These are phyloP conservation scores for Listronotus oregonensis DNA, from an alignment of 1,140 invertebrate genomes.

Conservation along the genomic window DNA sequence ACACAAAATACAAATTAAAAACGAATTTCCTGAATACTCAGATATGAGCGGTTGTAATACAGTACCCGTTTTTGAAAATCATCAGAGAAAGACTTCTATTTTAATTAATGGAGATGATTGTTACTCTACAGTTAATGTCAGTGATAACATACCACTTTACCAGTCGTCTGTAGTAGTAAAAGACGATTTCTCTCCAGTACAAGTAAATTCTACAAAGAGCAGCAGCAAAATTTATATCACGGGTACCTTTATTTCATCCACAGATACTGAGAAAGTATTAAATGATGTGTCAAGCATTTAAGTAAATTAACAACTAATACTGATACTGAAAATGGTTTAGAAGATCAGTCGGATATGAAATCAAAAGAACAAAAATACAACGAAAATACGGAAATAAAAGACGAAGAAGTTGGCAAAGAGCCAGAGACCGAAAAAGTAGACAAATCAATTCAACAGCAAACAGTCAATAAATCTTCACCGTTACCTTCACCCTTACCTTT, in stretches of 20 bases:
- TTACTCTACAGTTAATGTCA: constrained; percentile 68
- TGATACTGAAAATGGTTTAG: not conserved
- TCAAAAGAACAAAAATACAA: constrained; percentile 10
- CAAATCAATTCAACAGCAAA: not conserved
- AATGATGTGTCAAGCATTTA: not conserved
- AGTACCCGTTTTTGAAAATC: constrained; percentile 52
- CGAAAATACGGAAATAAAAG: constrained; percentile 3
- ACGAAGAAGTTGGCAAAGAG: constrained; percentile 24
- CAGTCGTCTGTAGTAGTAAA: constrained; percentile 71
- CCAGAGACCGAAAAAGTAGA: constrained; percentile 12
- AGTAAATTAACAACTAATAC: constrained; percentile 2
- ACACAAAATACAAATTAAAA: constrained; percentile 65
- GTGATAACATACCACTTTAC: constrained; percentile 65
- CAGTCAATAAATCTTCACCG: not conserved
- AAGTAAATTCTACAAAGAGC: constrained; percentile 33
- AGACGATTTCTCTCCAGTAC: constrained; percentile 47
- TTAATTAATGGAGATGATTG: constrained; percentile 75
- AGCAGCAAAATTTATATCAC: constrained; percentile 54
- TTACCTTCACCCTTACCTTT: not conserved
- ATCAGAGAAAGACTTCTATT: constrained; percentile 72
- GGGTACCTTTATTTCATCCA: constrained; percentile 31
- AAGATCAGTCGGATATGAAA: constrained; percentile 2
- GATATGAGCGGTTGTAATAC: constrained; percentile 35
- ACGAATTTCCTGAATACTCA: constrained; percentile 51
- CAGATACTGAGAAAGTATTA: constrained; percentile 12